Conservation (phyloP, 2,797 vertebrate genomes). For the Poecilia gillii region DNA sequence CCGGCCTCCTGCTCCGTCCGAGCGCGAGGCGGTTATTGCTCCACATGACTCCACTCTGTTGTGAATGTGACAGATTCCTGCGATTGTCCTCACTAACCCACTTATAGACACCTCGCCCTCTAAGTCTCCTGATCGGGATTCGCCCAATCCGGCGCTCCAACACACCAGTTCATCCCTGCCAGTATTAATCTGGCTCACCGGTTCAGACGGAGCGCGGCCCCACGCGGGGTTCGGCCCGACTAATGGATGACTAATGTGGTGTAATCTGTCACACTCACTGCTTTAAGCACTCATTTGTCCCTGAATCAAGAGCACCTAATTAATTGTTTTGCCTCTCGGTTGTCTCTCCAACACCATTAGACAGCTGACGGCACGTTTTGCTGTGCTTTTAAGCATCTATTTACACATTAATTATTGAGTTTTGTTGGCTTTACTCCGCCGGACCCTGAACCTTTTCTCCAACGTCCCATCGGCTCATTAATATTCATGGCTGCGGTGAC, state of each 20-base stretch:
- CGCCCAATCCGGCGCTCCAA: conserved; percentile 43
- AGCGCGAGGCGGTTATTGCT: background rate
- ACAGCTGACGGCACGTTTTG: background rate
- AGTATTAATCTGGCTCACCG: conserved; percentile 34
- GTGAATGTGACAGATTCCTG: conserved; percentile 4
- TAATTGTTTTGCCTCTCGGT: conserved; percentile 8
- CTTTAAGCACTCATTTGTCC: conserved; percentile 12
- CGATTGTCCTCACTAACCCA: conserved; percentile 28
- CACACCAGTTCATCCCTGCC: conserved; percentile 30
- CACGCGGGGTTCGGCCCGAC: conserved; percentile 7
- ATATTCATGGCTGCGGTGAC: conserved; percentile 4
- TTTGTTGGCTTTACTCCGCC: background rate
- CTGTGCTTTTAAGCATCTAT: background rate
- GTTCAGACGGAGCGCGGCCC: conserved; percentile 12
- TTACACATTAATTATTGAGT: background rate
- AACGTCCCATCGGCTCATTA: conserved; percentile 21
- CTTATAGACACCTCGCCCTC: conserved; percentile 32
- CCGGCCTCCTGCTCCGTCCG: conserved; percentile 2
- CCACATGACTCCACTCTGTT: background rate
- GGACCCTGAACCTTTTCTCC: background rate
- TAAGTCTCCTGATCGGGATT: conserved; percentile 46
- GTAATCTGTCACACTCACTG: conserved; percentile 21
- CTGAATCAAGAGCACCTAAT: background rate
- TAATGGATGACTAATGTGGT: conserved; percentile 32
- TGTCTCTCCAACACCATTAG: background rate